A percentile compares a stretch with the other conserved stretches of the same genome.
Conservation (phyloP, 2,797 vertebrate genomes). For the Platalea minor region DNA sequence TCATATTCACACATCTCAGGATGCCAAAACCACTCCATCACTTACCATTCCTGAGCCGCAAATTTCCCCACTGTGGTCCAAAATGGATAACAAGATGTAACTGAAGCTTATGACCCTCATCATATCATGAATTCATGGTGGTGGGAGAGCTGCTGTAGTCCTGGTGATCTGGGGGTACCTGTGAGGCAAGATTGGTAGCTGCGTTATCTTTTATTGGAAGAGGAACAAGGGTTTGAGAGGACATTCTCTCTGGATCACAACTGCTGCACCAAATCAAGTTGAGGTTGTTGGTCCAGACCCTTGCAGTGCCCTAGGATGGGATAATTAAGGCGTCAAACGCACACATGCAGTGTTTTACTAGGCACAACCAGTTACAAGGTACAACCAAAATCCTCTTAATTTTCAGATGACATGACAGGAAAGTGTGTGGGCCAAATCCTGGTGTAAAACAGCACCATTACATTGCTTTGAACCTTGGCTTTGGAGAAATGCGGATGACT, state of each 20-base stretch:
- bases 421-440: neutral
- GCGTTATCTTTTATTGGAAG: neutral
- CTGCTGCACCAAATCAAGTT: neutral
- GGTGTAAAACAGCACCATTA: neutral
- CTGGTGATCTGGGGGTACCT: neutral
- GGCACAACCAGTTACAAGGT: neutral
- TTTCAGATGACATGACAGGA: neutral
- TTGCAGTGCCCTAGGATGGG: neutral
- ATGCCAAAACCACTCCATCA: neutral
- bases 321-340: neutral
- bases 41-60: neutral
- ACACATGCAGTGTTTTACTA: neutral
- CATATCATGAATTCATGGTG: neutral
- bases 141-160: neutral
- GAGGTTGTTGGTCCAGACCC: neutral
- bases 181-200: neutral
- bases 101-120: neutral
- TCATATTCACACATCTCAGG: fast-evolving
- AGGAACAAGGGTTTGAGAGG: neutral
- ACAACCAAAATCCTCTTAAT: neutral
- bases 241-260: neutral
- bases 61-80: neutral
- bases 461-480: neutral
- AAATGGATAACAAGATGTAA: neutral
- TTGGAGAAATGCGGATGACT: neutral